A percentile compares a stretch with the other conserved stretches of the same genome.
Conservation (phyloP, 2,888 invertebrate species). For the Endotricha flammealis region DNA sequence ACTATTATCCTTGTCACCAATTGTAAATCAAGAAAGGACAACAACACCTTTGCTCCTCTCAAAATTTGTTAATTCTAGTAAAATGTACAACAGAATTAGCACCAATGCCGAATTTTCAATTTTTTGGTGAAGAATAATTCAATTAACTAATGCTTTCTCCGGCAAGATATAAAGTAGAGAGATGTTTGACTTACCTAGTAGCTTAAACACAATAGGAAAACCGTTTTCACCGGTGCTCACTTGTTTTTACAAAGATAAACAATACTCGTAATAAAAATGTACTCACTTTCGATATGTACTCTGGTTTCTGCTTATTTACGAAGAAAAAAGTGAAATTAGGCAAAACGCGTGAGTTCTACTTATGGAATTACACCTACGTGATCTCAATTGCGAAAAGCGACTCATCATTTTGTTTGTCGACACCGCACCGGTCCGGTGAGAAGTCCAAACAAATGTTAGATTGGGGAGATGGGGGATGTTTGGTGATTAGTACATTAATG, state of each 20-base stretch:
- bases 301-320: constrained; percentile 21
- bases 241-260: constrained; percentile 6
- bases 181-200: not conserved
- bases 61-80: too few relatives aligned
- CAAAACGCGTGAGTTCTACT: constrained; percentile 53
- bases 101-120: too few relatives aligned
- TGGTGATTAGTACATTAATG: constrained; percentile 5
- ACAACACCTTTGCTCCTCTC: too few relatives aligned
- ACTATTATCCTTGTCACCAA: too few relatives aligned
- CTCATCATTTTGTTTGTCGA: constrained; percentile 51
- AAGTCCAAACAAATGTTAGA: constrained; percentile 48
- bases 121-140: too few relatives aligned
- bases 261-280: constrained; percentile 7
- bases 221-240: constrained; percentile 7
- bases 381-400: constrained; percentile 52
- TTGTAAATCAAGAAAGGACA: too few relatives aligned
- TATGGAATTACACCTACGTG: constrained; percentile 38
- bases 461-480: constrained; percentile 21
- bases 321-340: constrained; percentile 46
- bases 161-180: constrained; percentile 4
- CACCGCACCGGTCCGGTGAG: constrained; percentile 44
- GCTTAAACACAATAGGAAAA: constrained; percentile 9
- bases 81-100: too few relatives aligned
- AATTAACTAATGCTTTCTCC: constrained; percentile 2
- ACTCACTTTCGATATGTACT: constrained; percentile 9